These are phyloP conservation scores for Oostethus manadensis DNA, from an alignment of 2,113 vertebrate genomes.

Conservation along the genomic window DNA sequence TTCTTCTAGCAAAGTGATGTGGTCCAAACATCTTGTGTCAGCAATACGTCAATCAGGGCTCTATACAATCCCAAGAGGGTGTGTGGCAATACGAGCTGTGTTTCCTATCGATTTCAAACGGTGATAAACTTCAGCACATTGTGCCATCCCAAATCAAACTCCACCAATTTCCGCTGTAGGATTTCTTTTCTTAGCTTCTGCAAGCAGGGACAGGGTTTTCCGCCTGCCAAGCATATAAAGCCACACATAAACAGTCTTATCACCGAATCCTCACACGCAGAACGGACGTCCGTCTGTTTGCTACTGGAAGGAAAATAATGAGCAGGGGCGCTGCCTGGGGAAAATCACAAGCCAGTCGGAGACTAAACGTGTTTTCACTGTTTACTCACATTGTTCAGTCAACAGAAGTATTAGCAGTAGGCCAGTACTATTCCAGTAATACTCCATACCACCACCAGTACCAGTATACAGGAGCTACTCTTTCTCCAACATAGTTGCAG, in stretches of 20 bases:
- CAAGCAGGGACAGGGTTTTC: constrained; percentile 38
- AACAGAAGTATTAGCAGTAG: too few relatives aligned
- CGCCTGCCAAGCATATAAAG: constrained; percentile 58
- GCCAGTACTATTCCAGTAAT: too few relatives aligned
- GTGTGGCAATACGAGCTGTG: constrained; percentile 1
- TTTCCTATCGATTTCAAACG: constrained; percentile 51
- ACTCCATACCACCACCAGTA: too few relatives aligned
- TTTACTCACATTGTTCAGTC: too few relatives aligned
- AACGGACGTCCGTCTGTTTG: constrained; percentile 60
- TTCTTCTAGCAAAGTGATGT: background rate
- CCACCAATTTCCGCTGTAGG: constrained; percentile 48
- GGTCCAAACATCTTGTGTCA: constrained; percentile 6
- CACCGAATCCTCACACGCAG: constrained; percentile 48
- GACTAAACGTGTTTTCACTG: constrained; percentile 17
- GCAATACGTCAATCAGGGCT: constrained; percentile 22
- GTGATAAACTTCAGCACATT: constrained; percentile 48
- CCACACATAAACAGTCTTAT: constrained; percentile 68
- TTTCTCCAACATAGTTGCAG: too few relatives aligned
- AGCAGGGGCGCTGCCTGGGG: constrained; percentile 10
- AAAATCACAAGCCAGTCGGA: constrained; percentile 36
- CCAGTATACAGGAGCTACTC: too few relatives aligned
- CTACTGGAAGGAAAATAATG: constrained; percentile 47
- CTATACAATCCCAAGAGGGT: background rate
- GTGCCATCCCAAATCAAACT: constrained; percentile 56
- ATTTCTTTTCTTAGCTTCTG: constrained; percentile 18